Conservation (phyloP, 1,140 invertebrate species). For the Orchestia grillus region DNA sequence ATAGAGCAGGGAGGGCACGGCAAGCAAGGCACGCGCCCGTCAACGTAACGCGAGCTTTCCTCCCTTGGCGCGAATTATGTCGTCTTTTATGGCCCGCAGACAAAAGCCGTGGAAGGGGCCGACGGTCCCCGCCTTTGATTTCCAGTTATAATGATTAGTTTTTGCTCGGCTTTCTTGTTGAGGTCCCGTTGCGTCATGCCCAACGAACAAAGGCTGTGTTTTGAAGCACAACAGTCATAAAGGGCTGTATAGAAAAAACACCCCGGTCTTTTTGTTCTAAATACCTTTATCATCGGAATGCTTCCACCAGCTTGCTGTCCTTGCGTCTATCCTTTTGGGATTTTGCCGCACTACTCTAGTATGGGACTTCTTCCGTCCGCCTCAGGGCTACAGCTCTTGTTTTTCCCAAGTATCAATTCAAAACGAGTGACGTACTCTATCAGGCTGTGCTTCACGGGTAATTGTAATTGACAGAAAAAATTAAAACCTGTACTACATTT, state of each 20-base stretch:
- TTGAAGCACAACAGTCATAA: neutral
- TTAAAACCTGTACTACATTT: neutral
- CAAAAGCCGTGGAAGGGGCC: neutral
- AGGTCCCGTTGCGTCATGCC: too few species aligned
- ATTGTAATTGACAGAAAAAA: too few species aligned
- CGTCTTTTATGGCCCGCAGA: neutral
- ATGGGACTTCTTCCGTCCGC: neutral
- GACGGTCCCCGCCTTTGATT: neutral
- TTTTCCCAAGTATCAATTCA: neutral
- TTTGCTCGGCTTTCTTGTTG: neutral
- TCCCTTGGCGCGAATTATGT: neutral
- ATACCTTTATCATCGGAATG: neutral
- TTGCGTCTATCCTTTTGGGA: neutral
- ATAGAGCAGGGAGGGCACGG: neutral
- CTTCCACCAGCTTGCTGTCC: neutral
- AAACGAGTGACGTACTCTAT: too few species aligned
- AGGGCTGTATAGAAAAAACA: neutral
- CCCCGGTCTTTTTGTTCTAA: neutral
- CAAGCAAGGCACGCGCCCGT: neutral
- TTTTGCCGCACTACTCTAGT: neutral
- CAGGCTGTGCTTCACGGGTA: too few species aligned
- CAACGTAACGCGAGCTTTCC: neutral
- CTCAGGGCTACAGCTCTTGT: neutral
- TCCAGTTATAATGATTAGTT: neutral
- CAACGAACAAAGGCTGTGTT: neutral